Evolutionary conservation across 2,113 vertebrate species (phyloP), one percentile per base, ranked within the genome.

Genomic region (Muntiacus reevesi): DNA sequence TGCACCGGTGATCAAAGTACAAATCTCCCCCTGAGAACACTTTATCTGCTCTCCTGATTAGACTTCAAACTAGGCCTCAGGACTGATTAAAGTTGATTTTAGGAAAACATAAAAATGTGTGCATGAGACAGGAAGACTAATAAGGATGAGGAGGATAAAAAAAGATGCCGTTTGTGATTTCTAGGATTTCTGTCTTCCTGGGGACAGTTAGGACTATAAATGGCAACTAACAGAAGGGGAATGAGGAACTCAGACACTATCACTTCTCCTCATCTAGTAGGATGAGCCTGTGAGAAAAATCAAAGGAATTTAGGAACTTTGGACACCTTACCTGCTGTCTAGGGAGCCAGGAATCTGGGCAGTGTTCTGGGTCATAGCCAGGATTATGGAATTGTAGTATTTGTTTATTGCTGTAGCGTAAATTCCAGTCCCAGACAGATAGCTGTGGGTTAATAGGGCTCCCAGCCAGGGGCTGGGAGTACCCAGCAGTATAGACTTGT

Each of bases 361-460:
- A 2, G 52, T 97, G 79, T 62, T 93, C 12, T 11, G 98, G 71
- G 5, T 97, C 87, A 86, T 99, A 98, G 28, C 98, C 82, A 0
- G 99, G 99, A 78, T 99, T 99, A 45, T 85, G 97, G 99, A 99
- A 99, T 0, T 96, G 97, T 5, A 98, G 98, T 54, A 95, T 98
- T 54, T 99, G 99, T 91, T 98, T 97, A 7, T 97, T 98, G 98
- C 96, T 99, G 98, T 99, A 99, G 98, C 99, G 99, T 81, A 99
- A 98, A 12, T 98, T 98, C 99, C 99, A 99, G 98, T 99, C 99
- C 99, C 99, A 99, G n/a, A 98, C 98, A 47, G 98, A 98, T 8
- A 96, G 84, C 76, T 0, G 98, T 59, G 13, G 98, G 98, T 45
- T 95, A 47, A 5, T 5, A 2, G 8, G 94, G 50, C 27, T 87